Evolutionary conservation across 2,888 invertebrate species (phyloP), one percentile per base, ranked within the genome.

Genomic region (Sialis lutaria): DNA sequence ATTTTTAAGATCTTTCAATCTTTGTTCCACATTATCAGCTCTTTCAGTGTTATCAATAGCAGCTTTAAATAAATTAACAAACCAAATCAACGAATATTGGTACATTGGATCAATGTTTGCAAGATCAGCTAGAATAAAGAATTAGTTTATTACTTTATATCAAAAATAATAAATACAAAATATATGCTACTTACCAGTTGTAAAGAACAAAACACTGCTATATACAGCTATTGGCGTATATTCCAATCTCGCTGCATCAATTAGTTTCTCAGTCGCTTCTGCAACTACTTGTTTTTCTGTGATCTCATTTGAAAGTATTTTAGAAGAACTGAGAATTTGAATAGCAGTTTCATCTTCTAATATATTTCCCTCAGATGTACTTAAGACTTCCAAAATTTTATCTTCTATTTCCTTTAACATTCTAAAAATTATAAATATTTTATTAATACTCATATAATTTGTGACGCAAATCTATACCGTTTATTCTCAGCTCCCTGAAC

Each of bases 51-150:
- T 84, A 54, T 91, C 89, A 50, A 95, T 93, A 13, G 89, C 79
- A 42, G 79, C 70, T 55, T 82, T 80, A 63, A 86, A 96, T 32
- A 95, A 70, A 54, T 85, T 83, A 57, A 95, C 87, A 63, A 92
- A 95, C 95, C 95, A 96, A 2, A 77, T 77, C 55, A 96, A 68
- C 0, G 93, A 93, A 64, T 93, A 96, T 62, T 95, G 93, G 65
- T 96, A 96, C 95, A 95, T 95, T 2, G 93, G 92, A 67, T 96
- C 93, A 53, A 96, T 89, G 58, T 86, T 82, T 6, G 90, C 84
- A 58, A 96, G 66, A 49, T 90, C 86, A 49, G 80, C 86, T 83
- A 59, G 45, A 66, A 66, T 22, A 22, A 22, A 22, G 22, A 22
- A 22, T 22, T 22, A 22, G 22, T 2, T 22, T 22, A 22, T 22